Base-by-base conservation (phyloP, 2,113 vertebrate genomes). In the Muntiacus reevesi region DNA sequence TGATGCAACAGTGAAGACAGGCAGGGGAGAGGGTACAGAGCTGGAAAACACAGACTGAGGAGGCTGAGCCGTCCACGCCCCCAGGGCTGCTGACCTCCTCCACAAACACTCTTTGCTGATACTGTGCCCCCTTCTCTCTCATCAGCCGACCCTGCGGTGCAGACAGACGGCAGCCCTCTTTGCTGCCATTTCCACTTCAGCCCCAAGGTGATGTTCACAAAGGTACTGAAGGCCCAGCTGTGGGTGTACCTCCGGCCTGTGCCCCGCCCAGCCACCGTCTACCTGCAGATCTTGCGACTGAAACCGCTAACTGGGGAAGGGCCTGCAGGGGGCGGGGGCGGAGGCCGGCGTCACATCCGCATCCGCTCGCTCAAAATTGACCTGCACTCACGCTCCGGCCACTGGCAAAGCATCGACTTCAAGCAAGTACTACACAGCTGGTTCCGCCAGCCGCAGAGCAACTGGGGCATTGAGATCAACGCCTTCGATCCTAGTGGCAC, bases 341-440 rank as follows among this genome's bases (percentile, higher is more conserved):
- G 98, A 94, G 97, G 98, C 88, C 96, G 98, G 59, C 99, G 99
- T 86, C 99, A 99, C 99, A 99, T 99, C 98, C 99, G 99, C 85
- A 99, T 99, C 98, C 99, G 99, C 93, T 99, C 99, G 21, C 99
- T 99, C 94, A 99, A 99, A 98, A 99, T 99, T 74, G 99, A 99
- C 98, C 99, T 99, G 96, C 99, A 99, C 97, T 99, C 99, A 12
- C 99, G 99, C 71, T 96, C 99, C 0, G 99, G 99, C 89, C 99
- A 99, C 99, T 99, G 99, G 99, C 99, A 99, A 99, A 99, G 99
- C 98, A 99, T 99, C 97, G 99, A 99, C 99, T 99, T 99, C 99
- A 99, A 99, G 98, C 99, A 99, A 89, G 99, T 99, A 86, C 98
- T 99, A 98, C 99, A 99, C 98, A 99, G 99, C 99, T 99, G 99